Percentiles rank a stretch among this genome's conserved stretches.
Conservation (phyloP, 2,797 vertebrate genomes). For the Sternarchorhynchus goeldii region DNA sequence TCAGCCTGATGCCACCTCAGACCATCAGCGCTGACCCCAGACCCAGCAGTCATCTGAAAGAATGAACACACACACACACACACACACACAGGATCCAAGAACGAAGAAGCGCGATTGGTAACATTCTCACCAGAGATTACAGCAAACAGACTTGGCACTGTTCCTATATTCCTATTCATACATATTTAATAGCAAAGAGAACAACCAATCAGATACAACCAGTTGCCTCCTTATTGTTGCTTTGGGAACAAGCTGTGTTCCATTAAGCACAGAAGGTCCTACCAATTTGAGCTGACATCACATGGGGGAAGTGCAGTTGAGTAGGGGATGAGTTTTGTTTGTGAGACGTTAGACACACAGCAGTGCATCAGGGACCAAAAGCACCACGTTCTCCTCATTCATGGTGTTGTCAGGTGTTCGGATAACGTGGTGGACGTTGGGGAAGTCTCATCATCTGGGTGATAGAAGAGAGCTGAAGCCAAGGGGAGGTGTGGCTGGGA, state of each 20-base stretch:
- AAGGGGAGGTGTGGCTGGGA: not conserved
- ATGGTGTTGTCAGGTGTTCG: slow-evolving; percentile 80
- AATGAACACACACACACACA: not conserved
- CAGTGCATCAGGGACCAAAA: slow-evolving; percentile 29
- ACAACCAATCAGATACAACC: not conserved
- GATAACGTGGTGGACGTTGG: slow-evolving; percentile 83
- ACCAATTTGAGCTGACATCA: not conserved
- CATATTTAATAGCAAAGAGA: slow-evolving; percentile 15
- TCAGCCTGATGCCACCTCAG: not conserved
- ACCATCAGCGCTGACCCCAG: not conserved
- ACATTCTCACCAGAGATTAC: not conserved
- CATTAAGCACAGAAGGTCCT: not conserved
- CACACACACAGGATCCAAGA: not conserved
- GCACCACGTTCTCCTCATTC: slow-evolving; percentile 77
- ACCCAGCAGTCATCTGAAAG: not conserved
- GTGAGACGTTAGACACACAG: slow-evolving; percentile 9
- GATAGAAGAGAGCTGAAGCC: not conserved
- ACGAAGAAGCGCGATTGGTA: not conserved
- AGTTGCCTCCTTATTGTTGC: not conserved
- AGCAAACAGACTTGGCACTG: not conserved
- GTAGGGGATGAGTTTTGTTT: not conserved
- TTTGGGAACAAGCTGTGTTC: not conserved
- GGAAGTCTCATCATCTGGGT: slow-evolving; percentile 86
- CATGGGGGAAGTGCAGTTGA: not conserved
- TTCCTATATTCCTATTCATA: not conserved